Evolutionary conservation across 1,140 invertebrate species (phyloP).

Genomic region (Drosophila quadrilineata): DNA sequence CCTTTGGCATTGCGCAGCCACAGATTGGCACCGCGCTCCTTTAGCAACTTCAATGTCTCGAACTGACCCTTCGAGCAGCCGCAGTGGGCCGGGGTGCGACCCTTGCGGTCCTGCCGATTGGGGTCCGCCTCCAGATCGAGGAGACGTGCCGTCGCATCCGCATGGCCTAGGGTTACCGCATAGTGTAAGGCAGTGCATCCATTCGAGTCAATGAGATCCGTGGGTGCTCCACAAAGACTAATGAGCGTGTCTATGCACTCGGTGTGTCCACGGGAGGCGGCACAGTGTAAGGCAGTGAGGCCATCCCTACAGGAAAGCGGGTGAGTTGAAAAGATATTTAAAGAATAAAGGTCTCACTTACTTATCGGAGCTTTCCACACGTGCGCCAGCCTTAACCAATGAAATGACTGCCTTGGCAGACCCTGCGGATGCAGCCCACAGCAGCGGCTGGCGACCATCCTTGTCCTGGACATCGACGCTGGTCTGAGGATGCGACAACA

Average conservation of each 20-base stretch:
- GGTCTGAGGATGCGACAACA: constrained; percentile 89
- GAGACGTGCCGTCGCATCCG: constrained; percentile 94
- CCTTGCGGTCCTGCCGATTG: constrained; percentile 95
- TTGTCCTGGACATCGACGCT: constrained; percentile 93
- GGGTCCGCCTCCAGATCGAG: constrained; percentile 94
- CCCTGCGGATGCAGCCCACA: constrained; percentile 98
- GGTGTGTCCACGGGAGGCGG: constrained; percentile 95
- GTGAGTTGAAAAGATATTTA: not conserved
- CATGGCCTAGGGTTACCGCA: constrained; percentile 96
- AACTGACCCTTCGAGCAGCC: constrained; percentile 97
- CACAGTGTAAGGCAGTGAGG: constrained; percentile 95
- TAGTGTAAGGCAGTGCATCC: constrained; percentile 98
- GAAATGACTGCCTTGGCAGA: constrained; percentile 94
- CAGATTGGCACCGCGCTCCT: constrained; percentile 92
- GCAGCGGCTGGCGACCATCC: constrained; percentile 94
- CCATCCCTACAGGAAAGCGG: constrained; percentile 85
- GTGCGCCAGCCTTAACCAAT: constrained; percentile 91
- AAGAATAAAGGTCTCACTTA: constrained; percentile 40
- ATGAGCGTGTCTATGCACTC: constrained; percentile 95
- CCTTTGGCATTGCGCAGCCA: constrained; percentile 96
- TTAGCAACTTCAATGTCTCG: constrained; percentile 83
- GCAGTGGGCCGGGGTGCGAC: constrained; percentile 89
- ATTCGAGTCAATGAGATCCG: constrained; percentile 93
- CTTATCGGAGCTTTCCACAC: constrained; percentile 90
- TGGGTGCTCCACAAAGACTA: constrained; percentile 92